phyloP scores from a whole-genome alignment of 1,140 invertebrate species.

The Schlechtendalia chinensis region DNA sequence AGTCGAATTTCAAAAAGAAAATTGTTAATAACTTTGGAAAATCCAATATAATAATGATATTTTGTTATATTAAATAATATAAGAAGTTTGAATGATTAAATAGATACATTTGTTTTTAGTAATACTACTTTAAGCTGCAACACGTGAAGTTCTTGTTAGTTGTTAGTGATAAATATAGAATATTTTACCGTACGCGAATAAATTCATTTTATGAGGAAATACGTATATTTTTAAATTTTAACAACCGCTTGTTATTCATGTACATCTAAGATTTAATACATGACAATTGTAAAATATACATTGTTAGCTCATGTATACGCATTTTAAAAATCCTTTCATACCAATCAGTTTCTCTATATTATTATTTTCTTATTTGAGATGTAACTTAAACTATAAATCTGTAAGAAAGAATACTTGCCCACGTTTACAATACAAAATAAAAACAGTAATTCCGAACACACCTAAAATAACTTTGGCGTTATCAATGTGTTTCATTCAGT shows the following conservation, averaged over 20 bases:
- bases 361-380: slow-evolving; percentile 1
- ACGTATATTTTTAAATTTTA: too few relatives aligned
- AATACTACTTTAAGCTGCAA: too few relatives aligned
- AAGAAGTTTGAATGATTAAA: too few relatives aligned
- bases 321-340: neutral
- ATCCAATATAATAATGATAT: too few relatives aligned
- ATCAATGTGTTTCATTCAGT: neutral
- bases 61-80: too few relatives aligned
- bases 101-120: too few relatives aligned
- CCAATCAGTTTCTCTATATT: slow-evolving; percentile 5
- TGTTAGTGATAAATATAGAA: too few relatives aligned
- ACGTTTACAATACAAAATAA: neutral
- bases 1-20: neutral
- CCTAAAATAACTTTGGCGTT: neutral
- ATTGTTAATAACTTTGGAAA: neutral
- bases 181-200: too few relatives aligned
- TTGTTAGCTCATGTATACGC: neutral
- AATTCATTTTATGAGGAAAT: too few relatives aligned
- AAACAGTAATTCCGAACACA: neutral
- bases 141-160: too few relatives aligned
- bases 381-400: neutral
- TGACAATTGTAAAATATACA: neutral
- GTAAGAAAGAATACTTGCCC: neutral
- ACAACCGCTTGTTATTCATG: neutral
- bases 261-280: neutral